Percentiles rank a stretch among this genome's conserved stretches.
phyloP scores from a whole-genome alignment of 2,888 invertebrate genomes.

The Spodoptera littoralis region DNA sequence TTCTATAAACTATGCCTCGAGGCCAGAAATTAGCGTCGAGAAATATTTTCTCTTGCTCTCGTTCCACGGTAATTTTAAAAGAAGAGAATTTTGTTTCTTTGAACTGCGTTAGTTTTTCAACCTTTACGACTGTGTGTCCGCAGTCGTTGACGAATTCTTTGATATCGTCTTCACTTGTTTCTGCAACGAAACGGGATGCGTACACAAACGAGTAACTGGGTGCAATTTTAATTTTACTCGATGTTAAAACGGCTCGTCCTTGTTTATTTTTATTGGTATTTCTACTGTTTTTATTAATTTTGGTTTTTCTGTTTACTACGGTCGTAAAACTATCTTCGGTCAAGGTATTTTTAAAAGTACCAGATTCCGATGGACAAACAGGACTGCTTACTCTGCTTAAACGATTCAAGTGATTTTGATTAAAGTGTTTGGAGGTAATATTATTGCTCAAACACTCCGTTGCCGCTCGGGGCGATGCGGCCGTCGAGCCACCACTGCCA shows the following conservation, averaged over 20 bases:
- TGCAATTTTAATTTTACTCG: slow-evolving; percentile 8
- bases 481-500: no score
- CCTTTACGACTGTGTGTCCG: slow-evolving; percentile 9
- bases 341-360: no score
- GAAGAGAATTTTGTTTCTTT: slow-evolving; percentile 8
- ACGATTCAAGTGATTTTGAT: no score
- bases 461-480: no score
- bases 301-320: background rate
- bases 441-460: no score
- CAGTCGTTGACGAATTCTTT: slow-evolving; percentile 1
- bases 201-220: slow-evolving; percentile 3
- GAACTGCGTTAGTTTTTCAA: slow-evolving; percentile 7
- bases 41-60: background rate
- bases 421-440: no score
- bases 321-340: background rate
- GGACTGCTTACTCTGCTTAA: no score
- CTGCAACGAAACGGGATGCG: slow-evolving; percentile 2
- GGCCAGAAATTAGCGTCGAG: background rate
- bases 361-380: no score
- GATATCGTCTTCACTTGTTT: slow-evolving; percentile 6
- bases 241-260: slow-evolving; percentile 1
- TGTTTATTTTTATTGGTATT: slow-evolving; percentile 5
- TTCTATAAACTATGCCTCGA: background rate
- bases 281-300: background rate
- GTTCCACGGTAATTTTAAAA: no score